These are phyloP conservation scores for Pteropus alecto DNA, from an alignment of 2,113 vertebrate genomes.

Conservation along the genomic window DNA sequence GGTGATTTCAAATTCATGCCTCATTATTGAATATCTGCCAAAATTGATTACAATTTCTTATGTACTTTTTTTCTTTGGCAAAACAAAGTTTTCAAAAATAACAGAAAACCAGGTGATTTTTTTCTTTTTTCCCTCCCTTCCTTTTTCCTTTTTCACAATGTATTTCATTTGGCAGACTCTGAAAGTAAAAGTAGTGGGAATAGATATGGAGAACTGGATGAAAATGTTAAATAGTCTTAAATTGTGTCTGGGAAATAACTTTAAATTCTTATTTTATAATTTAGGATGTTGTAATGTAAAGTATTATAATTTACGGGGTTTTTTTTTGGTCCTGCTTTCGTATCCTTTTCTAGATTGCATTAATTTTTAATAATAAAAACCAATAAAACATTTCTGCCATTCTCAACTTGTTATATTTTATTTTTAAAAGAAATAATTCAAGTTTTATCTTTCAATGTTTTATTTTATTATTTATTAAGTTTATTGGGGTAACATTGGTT, in stretches of 20 bases:
- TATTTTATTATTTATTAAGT: background rate
- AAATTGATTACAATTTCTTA: constrained; percentile 23
- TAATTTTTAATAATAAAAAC: background rate
- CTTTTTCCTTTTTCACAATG: background rate
- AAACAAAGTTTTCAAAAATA: constrained; percentile 16
- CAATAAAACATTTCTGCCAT: background rate
- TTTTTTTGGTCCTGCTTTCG: background rate
- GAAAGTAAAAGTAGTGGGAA: background rate
- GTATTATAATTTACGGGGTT: background rate
- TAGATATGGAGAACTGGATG: background rate
- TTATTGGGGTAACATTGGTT: too few relatives aligned
- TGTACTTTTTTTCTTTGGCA: background rate
- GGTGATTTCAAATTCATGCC: constrained; percentile 7
- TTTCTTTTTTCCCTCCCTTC: background rate
- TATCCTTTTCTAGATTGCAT: background rate
- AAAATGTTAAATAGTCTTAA: constrained; percentile 5
- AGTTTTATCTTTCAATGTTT: background rate
- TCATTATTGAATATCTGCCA: background rate
- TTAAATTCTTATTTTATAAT: background rate
- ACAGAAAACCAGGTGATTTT: background rate
- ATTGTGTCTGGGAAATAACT: background rate
- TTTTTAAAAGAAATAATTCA: background rate
- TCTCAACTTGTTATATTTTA: background rate
- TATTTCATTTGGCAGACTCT: background rate
- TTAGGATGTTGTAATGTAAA: background rate